Percentiles rank a stretch among this genome's conserved stretches.
phyloP scores from a whole-genome alignment of 2,113 vertebrate species.

The Prinia subflava region DNA sequence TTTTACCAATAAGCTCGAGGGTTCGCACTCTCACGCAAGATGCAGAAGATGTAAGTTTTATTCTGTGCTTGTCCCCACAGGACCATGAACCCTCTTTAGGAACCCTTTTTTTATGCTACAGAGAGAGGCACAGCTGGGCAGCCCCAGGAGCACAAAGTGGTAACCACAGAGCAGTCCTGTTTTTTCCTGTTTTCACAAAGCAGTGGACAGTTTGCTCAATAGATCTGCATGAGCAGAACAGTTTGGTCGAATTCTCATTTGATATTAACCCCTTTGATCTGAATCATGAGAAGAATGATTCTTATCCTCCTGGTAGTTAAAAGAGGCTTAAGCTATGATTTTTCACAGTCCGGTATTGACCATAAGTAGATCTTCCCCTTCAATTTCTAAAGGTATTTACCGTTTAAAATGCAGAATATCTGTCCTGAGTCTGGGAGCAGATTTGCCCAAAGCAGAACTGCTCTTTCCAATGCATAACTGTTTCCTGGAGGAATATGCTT shows the following conservation, averaged over 20 bases:
- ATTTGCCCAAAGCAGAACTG: not conserved
- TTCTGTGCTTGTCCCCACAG: not conserved
- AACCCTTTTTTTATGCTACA: not conserved
- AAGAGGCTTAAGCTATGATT: not conserved
- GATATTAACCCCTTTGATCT: not conserved
- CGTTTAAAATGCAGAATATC: not conserved
- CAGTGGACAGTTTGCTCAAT: not conserved
- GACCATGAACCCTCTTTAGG: not conserved
- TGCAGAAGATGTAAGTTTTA: not conserved
- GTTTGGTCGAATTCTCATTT: not conserved
- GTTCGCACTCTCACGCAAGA: rapidly evolving
- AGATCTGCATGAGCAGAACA: not conserved
- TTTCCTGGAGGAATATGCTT: not conserved
- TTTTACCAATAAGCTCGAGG: not conserved
- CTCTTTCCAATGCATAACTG: not conserved
- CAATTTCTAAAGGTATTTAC: not conserved
- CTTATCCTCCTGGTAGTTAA: not conserved
- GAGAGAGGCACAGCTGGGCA: not conserved
- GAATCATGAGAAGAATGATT: not conserved
- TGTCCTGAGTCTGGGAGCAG: not conserved
- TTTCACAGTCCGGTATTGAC: not conserved
- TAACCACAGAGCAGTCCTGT: not conserved
- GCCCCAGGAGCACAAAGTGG: not conserved
- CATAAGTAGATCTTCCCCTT: not conserved
- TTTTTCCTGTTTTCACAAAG: not conserved